Conservation (phyloP, 2,888 invertebrate genomes). For the Dryomyza anilis region DNA sequence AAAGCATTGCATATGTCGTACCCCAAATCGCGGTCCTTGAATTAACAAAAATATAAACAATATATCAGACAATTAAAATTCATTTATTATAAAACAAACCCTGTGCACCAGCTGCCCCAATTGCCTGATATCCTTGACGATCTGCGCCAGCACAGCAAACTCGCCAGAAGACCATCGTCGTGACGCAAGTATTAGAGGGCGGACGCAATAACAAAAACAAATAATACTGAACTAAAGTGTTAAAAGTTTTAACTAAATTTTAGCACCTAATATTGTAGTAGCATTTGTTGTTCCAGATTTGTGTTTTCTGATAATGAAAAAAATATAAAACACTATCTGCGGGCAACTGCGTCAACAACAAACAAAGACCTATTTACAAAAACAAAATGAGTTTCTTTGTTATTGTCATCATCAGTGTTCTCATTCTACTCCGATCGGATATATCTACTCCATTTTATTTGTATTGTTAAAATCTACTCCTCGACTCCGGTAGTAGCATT, state of each 20-base stretch:
- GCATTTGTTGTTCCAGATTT: neutral
- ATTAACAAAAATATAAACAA: constrained; percentile 28
- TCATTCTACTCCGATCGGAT: too few relatives aligned
- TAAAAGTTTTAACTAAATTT: too few relatives aligned
- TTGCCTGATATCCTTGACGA: constrained; percentile 61
- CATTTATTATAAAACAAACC: constrained; percentile 28
- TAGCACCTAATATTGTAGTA: too few relatives aligned
- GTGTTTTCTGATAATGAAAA: too few relatives aligned
- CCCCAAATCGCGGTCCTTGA: constrained; percentile 64
- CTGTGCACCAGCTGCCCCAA: constrained; percentile 44
- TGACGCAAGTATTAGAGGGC: neutral
- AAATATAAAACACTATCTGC: too few relatives aligned
- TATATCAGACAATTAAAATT: neutral
- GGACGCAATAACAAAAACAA: neutral
- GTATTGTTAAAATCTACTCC: too few relatives aligned
- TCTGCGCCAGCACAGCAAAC: constrained; percentile 44
- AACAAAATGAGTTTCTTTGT: too few relatives aligned
- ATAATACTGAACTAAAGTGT: too few relatives aligned
- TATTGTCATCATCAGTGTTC: too few relatives aligned
- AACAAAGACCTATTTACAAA: too few relatives aligned
- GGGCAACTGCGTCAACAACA: neutral
- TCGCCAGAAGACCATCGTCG: constrained; percentile 41
- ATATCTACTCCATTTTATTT: too few relatives aligned
- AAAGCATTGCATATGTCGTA: constrained; percentile 69
- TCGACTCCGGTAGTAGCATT: too few relatives aligned